Percentiles rank a stretch among this genome's conserved stretches.
Conservation (phyloP, 2,113 vertebrate species). For the Rhynchomys soricoides region DNA sequence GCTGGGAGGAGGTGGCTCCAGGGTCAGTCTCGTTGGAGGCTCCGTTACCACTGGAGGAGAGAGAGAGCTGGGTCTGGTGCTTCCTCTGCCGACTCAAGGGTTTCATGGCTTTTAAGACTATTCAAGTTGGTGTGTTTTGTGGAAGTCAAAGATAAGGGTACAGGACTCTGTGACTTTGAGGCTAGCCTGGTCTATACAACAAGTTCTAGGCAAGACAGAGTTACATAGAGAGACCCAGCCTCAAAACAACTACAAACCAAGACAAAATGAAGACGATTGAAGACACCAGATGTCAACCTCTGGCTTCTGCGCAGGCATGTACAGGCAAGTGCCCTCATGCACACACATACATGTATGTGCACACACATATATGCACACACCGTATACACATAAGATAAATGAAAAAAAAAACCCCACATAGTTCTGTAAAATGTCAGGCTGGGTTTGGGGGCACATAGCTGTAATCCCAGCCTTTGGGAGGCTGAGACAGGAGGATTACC, state of each 20-base stretch:
- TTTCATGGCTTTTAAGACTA: neutral
- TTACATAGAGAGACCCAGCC: neutral
- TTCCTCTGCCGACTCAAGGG: neutral
- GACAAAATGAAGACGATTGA: too few species aligned
- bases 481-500: neutral
- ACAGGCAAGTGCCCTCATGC: neutral
- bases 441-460: neutral
- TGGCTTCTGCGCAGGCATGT: neutral
- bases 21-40: neutral
- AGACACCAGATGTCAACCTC: too few species aligned
- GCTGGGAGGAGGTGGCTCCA: neutral
- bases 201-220: neutral
- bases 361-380: neutral
- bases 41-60: neutral
- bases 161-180: neutral
- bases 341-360: neutral
- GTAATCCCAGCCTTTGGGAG: neutral
- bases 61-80: neutral
- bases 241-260: neutral
- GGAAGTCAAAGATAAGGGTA: neutral
- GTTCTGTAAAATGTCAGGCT: neutral
- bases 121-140: neutral
- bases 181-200: neutral
- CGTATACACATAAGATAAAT: neutral
- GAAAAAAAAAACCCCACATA: neutral